Percentiles rank a stretch among this genome's conserved stretches.
phyloP scores from a whole-genome alignment of 1,140 invertebrate species.

The Capitella teleta region DNA sequence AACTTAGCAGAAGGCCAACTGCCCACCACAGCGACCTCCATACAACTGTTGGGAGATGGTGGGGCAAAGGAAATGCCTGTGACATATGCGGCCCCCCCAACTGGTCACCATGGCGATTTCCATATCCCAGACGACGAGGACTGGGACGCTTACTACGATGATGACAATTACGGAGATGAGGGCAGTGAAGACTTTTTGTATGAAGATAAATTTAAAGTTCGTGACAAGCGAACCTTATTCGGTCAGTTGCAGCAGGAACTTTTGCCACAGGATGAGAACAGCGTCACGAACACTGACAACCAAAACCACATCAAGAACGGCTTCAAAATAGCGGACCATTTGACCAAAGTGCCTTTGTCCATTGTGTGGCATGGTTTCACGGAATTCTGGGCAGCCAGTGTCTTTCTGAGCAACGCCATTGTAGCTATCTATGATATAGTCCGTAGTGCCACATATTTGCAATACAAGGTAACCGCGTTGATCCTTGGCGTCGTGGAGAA shows the following conservation, averaged over 20 bases:
- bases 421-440: slow-evolving; percentile 1
- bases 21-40: too few species aligned
- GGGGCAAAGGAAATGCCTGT: too few species aligned
- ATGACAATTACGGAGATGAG: too few species aligned
- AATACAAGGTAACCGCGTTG: slow-evolving; percentile 2
- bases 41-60: too few species aligned
- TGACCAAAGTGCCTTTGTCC: slow-evolving; percentile 1
- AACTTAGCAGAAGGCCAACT: too few species aligned
- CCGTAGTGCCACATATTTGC: neutral
- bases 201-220: too few species aligned
- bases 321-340: neutral
- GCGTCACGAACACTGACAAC: neutral
- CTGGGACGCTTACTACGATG: too few species aligned
- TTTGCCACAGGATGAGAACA: neutral
- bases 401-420: neutral
- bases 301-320: neutral
- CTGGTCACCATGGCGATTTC: too few species aligned
- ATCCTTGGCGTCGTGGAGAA: neutral
- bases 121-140: too few species aligned
- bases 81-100: too few species aligned
- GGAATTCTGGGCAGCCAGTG: neutral
- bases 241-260: neutral
- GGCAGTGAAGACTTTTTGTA: too few species aligned
- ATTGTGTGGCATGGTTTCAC: neutral
- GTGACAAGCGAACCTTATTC: too few species aligned